These are phyloP conservation scores for Lasioglossum pauxillum DNA, from an alignment of 2,888 invertebrate species.

Conservation along the genomic window DNA sequence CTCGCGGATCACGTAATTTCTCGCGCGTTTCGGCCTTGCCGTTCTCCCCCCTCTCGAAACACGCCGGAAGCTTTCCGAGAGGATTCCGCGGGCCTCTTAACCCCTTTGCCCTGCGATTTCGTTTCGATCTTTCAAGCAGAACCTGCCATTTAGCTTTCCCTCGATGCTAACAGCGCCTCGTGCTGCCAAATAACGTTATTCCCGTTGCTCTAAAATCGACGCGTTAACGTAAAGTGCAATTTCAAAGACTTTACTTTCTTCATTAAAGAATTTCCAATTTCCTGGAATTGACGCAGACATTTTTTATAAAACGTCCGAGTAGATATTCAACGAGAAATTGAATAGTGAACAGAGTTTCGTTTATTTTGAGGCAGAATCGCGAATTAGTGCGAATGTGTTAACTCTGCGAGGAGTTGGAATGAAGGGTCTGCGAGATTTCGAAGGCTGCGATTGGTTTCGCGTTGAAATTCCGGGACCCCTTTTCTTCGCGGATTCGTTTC, in stretches of 20 bases:
- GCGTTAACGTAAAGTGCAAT: background rate
- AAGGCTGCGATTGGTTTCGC: background rate
- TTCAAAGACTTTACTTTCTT: too few relatives aligned
- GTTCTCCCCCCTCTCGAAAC: background rate
- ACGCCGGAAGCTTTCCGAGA: background rate
- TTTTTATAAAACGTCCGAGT: background rate
- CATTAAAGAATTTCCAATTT: too few relatives aligned
- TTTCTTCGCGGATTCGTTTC: conserved; percentile 30
- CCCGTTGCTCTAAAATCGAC: background rate
- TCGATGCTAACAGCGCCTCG: background rate
- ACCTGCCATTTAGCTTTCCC: background rate
- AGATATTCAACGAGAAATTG: background rate
- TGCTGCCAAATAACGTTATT: background rate
- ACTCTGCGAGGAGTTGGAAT: background rate
- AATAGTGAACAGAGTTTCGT: background rate
- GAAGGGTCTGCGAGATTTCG: background rate
- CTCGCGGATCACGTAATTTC: conserved; percentile 27
- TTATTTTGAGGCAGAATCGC: background rate
- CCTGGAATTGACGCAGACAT: too few relatives aligned
- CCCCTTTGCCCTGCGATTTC: background rate
- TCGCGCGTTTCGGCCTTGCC: conserved; percentile 10
- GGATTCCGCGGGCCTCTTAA: conserved; percentile 1
- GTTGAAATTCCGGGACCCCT: background rate
- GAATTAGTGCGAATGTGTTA: background rate
- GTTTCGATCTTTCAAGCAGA: background rate